These are phyloP conservation scores for Amyelois transitella DNA, from an alignment of 1,140 invertebrate species.

Conservation along the genomic window DNA sequence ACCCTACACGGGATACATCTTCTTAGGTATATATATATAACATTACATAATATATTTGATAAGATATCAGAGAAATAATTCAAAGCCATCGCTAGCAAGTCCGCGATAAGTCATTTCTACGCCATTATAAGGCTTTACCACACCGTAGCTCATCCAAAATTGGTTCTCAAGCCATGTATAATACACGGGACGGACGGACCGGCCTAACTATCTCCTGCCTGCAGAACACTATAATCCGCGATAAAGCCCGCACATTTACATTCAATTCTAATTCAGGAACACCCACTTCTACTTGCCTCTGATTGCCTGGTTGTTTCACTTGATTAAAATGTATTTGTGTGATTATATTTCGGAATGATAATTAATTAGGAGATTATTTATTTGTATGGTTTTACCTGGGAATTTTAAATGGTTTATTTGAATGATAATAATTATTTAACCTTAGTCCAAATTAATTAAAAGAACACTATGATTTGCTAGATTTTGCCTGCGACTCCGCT, in stretches of 20 bases:
- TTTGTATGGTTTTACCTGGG: background rate
- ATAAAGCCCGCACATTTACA: conserved; percentile 77
- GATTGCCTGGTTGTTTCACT: conserved; percentile 60
- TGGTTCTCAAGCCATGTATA: conserved; percentile 17
- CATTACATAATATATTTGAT: too few species aligned
- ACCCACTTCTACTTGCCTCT: conserved; percentile 52
- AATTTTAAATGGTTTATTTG: too few species aligned
- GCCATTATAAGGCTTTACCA: background rate
- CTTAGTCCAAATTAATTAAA: too few species aligned
- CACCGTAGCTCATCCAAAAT: conserved; percentile 22
- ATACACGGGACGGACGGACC: background rate
- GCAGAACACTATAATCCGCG: conserved; percentile 75
- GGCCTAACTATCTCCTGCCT: conserved; percentile 61
- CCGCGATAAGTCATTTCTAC: too few species aligned
- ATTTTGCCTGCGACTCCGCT: too few species aligned
- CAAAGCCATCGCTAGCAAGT: too few species aligned
- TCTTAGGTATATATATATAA: too few species aligned
- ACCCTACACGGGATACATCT: too few species aligned
- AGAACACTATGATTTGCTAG: too few species aligned
- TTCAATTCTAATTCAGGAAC: conserved; percentile 71
- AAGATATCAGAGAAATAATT: too few species aligned
- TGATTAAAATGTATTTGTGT: conserved; percentile 56
- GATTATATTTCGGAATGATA: background rate
- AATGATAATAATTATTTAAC: too few species aligned
- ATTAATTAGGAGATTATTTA: background rate